Evolutionary conservation across 2,888 invertebrate species (phyloP), one percentile per base, ranked within the genome.

Genomic region (Hemaris fuciformis): DNA sequence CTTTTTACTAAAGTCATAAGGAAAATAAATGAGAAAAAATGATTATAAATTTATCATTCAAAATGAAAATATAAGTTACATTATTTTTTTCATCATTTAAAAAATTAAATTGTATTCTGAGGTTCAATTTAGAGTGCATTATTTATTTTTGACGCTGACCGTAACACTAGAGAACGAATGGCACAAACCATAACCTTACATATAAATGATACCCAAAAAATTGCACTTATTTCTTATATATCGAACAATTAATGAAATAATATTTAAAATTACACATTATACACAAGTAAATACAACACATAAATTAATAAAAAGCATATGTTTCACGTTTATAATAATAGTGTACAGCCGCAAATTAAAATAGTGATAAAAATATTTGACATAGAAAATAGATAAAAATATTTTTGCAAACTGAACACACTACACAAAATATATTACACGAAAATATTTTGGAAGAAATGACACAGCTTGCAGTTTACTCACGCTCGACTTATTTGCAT

Each of bases 381-480:
- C 8, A 27, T 6, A 27, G 48, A 48, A 48, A 15, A 48, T 27
- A 25, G 48, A 48, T 48, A 48, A 48, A 46, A 48, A 48, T 48
- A 48, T 48, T 27, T 10, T n/a, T 48, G 25, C 18, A 48, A 46
- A 46, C n/a, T 46, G 27, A 48, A 48, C 8, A 15, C 25, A 48
- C 27, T 31, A 53, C 53, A 53, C 10, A 31, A 53, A 53, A 53
- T 53, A 53, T 53, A 18, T 31, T 31, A n/a, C 15, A 53, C 27
- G 18, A 4, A 18, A 53, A 7, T 53, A 10, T 53, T 53, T 27
- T 53, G 53, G 53, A 53, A 53, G 53, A 53, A 53, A 53, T 53
- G 53, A 53, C 20, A 15, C 48, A 31, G 53, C 18, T 31, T 53
- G 31, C 31, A 18, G 8, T 53, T 53, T 10, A 27, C 31, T 18